Evolutionary conservation across 2,113 vertebrate species (phyloP).

Genomic region (Salvelinus sp.): DNA sequence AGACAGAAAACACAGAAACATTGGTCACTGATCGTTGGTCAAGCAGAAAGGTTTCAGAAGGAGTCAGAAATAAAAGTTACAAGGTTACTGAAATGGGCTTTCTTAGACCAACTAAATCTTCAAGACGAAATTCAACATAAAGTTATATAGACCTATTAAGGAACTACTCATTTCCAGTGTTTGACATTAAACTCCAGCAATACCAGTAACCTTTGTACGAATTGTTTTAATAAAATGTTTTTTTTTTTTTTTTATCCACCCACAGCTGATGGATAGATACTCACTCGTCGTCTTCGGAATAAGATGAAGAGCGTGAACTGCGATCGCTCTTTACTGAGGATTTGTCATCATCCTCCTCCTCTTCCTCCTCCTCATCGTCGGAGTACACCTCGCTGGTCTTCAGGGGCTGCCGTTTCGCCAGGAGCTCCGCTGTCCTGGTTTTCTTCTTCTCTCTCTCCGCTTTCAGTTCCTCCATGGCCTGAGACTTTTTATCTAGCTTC

Average conservation of each 20-base stretch:
- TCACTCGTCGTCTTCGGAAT: slow-evolving; percentile 94
- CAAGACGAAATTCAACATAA: too few species aligned
- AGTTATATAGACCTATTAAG: too few species aligned
- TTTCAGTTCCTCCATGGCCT: slow-evolving; percentile 98
- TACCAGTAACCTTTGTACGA: too few species aligned
- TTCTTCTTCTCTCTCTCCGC: slow-evolving; percentile 97
- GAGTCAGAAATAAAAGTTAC: too few species aligned
- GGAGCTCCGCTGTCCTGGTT: slow-evolving; percentile 92
- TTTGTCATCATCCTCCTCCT: slow-evolving; percentile 97
- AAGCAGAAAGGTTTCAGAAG: too few species aligned
- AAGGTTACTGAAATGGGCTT: too few species aligned
- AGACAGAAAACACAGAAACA: neutral
- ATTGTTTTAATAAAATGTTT: too few species aligned
- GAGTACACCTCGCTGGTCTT: slow-evolving; percentile 98
- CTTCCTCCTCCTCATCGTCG: slow-evolving; percentile 86
- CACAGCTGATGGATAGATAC: slow-evolving; percentile 48
- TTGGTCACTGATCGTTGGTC: neutral
- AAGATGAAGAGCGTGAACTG: slow-evolving; percentile 91
- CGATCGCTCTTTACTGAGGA: slow-evolving; percentile 95
- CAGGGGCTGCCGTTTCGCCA: slow-evolving; percentile 93
- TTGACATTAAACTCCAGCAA: neutral
- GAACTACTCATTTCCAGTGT: too few species aligned
- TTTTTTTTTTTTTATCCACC: too few species aligned
- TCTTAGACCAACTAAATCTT: too few species aligned
- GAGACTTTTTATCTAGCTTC: slow-evolving; percentile 97